phyloP scores from a whole-genome alignment of 2,888 invertebrate genomes.

The Odiellus spinosus region DNA sequence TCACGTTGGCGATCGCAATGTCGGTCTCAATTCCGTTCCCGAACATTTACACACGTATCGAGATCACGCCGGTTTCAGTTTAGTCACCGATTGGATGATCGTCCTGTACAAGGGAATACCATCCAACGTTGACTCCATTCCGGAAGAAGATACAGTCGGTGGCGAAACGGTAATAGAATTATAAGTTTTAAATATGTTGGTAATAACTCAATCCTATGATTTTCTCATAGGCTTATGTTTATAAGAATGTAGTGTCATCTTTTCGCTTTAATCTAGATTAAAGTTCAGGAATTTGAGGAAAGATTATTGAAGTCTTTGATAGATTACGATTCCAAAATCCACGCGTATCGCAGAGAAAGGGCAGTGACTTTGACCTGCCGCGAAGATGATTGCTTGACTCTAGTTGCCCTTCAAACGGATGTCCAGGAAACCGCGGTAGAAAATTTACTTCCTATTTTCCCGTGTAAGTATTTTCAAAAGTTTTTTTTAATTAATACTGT shows the following conservation, averaged over 20 bases:
- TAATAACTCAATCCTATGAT: no score
- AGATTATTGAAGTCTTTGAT: neutral
- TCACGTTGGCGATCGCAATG: conserved; percentile 17
- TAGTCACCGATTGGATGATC: conserved; percentile 7
- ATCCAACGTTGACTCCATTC: no score
- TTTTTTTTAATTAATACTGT: no score
- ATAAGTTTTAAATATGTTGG: no score
- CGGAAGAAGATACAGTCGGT: no score
- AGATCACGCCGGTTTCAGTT: conserved; percentile 11
- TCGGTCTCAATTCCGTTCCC: conserved; percentile 19
- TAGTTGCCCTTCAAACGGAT: conserved; percentile 6
- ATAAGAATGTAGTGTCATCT: no score
- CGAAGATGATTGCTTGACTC: conserved; percentile 6
- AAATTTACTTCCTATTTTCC: neutral
- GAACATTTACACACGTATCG: conserved; percentile 17
- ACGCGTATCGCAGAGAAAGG: conserved; percentile 7
- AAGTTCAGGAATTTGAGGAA: no score
- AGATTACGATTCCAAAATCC: conserved; percentile 7
- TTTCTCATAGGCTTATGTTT: no score
- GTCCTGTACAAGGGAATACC: neutral
- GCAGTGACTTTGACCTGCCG: conserved; percentile 7
- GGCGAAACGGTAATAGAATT: no score
- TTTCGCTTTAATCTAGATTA: no score
- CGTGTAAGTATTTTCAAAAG: neutral
- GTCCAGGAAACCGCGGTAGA: conserved; percentile 4